Percentiles rank a stretch among this genome's conserved stretches.
These are phyloP conservation scores for Muricea muricata DNA, from an alignment of 92 coral and sea anemone species.

Conservation along the genomic window DNA sequence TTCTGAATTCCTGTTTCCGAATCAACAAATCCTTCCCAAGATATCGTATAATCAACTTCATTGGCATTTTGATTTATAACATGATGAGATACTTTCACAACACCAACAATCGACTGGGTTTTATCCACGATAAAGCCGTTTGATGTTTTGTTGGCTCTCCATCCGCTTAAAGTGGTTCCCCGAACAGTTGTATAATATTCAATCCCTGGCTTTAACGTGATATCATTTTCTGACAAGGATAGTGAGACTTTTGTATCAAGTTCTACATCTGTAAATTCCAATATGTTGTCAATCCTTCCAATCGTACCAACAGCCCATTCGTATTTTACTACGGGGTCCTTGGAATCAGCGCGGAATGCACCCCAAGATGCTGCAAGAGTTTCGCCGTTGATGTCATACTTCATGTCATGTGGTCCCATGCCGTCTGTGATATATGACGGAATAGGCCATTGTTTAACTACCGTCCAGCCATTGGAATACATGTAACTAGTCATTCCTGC, in stretches of 20 bases:
- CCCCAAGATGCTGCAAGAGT: conserved; percentile 85
- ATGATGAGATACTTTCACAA: conserved; percentile 64
- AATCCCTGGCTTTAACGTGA: conserved; percentile 71
- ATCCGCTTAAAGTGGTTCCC: conserved; percentile 75
- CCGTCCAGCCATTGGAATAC: conserved; percentile 88
- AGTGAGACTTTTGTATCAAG: conserved; percentile 60
- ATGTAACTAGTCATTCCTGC: conserved; percentile 64
- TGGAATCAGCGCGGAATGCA: conserved; percentile 68
- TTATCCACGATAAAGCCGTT: conserved; percentile 84
- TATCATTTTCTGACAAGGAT: conserved; percentile 70
- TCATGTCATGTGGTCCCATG: conserved; percentile 47
- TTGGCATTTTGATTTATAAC: conserved; percentile 62
- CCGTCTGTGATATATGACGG: conserved; percentile 75
- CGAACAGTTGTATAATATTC: conserved; percentile 78
- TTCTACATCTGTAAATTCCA: conserved; percentile 78
- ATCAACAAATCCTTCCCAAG: conserved; percentile 81
- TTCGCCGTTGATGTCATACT: conserved; percentile 70
- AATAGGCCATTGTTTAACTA: conserved; percentile 82
- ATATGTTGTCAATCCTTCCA: conserved; percentile 66
- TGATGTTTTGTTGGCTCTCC: conserved; percentile 69
- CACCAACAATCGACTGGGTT: conserved; percentile 69
- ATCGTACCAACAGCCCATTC: conserved; percentile 88
- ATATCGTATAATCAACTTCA: conserved; percentile 63
- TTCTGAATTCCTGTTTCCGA: conserved; percentile 75
- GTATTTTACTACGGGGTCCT: conserved; percentile 83